phyloP scores from a whole-genome alignment of 2,888 invertebrate species.

The Acholoe squamosa region DNA sequence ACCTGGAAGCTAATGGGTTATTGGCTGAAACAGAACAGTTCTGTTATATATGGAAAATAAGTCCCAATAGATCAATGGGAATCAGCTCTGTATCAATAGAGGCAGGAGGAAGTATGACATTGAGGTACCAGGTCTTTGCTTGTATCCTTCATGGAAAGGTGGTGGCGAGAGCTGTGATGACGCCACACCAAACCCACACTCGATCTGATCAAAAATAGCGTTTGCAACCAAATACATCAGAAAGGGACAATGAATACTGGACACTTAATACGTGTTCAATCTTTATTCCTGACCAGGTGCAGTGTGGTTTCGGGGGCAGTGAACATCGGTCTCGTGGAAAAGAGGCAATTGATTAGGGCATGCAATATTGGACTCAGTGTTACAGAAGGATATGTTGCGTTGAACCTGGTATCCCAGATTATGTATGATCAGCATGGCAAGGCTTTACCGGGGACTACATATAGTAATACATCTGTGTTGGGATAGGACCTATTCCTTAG shows the following conservation, averaged over 20 bases:
- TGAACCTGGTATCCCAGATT: conserved; percentile 25
- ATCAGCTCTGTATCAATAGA: neutral
- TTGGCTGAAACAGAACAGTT: conserved; percentile 45
- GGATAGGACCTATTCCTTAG: neutral
- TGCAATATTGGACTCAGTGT: neutral
- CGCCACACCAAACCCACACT: neutral
- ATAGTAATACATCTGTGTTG: neutral
- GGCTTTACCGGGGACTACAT: conserved; percentile 29
- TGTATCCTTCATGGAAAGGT: conserved; percentile 35
- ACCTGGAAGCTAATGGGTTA: conserved; percentile 51
- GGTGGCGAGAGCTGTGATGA: neutral
- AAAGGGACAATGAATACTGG: neutral
- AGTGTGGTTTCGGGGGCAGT: neutral
- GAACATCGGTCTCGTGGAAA: neutral
- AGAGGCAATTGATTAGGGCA: neutral
- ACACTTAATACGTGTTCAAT: neutral
- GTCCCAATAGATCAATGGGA: neutral
- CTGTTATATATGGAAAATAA: neutral
- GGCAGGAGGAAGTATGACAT: neutral
- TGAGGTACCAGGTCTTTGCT: conserved; percentile 42
- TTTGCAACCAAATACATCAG: neutral
- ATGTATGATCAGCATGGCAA: conserved; percentile 46
- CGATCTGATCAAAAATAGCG: neutral
- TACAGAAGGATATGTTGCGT: conserved; percentile 32
- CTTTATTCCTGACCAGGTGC: neutral